These are phyloP conservation scores for Paralichthys olivaceus DNA, from an alignment of 2,113 vertebrate species.

Conservation along the genomic window DNA sequence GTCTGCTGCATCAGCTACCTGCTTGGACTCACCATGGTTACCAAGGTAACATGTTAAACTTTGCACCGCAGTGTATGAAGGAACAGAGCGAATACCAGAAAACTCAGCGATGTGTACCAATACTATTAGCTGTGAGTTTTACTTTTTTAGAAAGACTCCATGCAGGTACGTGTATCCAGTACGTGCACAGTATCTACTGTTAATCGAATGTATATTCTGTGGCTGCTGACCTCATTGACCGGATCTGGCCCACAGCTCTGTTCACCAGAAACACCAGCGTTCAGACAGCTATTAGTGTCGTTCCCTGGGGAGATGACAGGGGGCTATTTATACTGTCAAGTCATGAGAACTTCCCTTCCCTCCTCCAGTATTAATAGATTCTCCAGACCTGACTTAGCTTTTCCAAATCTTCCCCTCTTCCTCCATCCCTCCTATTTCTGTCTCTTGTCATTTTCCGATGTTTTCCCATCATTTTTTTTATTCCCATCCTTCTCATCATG, in stretches of 20 bases:
- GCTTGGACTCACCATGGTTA: constrained; percentile 98
- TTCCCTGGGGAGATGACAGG: constrained; percentile 42
- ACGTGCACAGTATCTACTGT: background rate
- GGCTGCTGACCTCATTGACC: no score
- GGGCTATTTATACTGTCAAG: constrained; percentile 60
- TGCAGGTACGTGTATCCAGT: background rate
- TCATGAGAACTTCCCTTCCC: constrained; percentile 71
- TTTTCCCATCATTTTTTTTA: constrained; percentile 4
- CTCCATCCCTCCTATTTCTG: background rate
- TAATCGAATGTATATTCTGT: no score
- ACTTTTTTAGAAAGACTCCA: background rate
- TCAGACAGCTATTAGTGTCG: constrained; percentile 39
- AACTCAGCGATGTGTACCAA: background rate
- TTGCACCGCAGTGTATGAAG: constrained; percentile 40
- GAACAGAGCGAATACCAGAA: background rate
- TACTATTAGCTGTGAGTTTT: background rate
- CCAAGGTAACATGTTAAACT: constrained; percentile 82
- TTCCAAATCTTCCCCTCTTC: constrained; percentile 21
- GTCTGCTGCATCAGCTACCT: constrained; percentile 97
- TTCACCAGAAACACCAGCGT: constrained; percentile 19
- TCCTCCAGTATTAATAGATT: constrained; percentile 52
- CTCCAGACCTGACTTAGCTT: constrained; percentile 37
- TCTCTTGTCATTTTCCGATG: background rate
- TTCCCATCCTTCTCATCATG: background rate
- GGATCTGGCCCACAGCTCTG: background rate